These are phyloP conservation scores for Pelecanoides urinatrix DNA, from an alignment of 2,113 vertebrate genomes.

Conservation along the genomic window DNA sequence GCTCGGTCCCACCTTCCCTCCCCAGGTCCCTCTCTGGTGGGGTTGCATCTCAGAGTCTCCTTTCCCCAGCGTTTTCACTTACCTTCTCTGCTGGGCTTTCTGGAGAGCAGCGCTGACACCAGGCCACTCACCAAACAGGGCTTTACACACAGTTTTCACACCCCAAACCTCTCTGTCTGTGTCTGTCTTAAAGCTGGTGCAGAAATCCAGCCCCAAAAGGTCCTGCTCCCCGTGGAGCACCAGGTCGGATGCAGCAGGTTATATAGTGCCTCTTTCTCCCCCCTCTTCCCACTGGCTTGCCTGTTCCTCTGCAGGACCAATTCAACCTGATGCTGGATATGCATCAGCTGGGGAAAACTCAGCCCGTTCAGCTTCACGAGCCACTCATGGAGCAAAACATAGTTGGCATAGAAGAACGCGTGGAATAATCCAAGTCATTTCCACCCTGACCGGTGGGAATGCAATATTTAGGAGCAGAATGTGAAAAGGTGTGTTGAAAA, in stretches of 20 bases:
- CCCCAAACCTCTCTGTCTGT: not conserved
- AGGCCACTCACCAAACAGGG: not conserved
- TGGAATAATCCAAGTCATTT: not conserved
- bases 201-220: not conserved
- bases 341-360: not conserved
- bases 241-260: not conserved
- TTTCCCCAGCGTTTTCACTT: not conserved
- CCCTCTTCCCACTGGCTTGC: not conserved
- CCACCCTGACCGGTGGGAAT: not conserved
- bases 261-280: too few relatives aligned
- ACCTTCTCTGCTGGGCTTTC: not conserved
- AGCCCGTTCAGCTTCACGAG: not conserved
- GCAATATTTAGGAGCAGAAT: not conserved
- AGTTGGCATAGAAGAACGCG: not conserved
- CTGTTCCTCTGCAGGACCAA: not conserved
- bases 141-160: not conserved
- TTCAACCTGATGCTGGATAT: not conserved
- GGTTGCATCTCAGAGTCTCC: not conserved
- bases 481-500: not conserved
- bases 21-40: not conserved
- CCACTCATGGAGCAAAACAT: not conserved
- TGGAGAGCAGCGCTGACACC: not conserved
- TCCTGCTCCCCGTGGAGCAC: not conserved
- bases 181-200: not conserved
- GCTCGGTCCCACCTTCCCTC: not conserved